Evolutionary conservation across 92 coral and sea anemone genomes (phyloP).

Genomic region (Hydrozoanthus gracilis): DNA sequence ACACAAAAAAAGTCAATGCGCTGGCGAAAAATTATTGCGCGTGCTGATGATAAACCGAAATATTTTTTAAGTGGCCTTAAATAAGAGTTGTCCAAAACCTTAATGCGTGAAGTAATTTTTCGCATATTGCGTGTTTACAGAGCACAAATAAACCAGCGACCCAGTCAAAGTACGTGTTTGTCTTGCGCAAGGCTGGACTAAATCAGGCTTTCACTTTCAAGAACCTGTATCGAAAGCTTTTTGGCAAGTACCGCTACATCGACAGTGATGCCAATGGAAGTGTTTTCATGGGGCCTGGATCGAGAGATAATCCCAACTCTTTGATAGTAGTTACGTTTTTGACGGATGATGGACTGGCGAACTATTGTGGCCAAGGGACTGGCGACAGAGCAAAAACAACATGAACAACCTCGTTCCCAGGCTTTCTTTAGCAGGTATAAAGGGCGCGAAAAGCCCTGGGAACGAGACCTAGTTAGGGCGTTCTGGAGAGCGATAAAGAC

Average conservation of each 20-base stretch:
- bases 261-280: slow-evolving; percentile 17
- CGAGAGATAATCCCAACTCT: neutral
- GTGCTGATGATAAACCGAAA: no score
- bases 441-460: no score
- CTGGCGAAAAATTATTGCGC: no score
- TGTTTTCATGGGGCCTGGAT: slow-evolving; percentile 36
- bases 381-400: neutral
- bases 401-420: no score
- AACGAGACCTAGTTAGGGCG: no score
- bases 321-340: slow-evolving; percentile 1
- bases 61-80: neutral
- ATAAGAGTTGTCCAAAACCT: neutral
- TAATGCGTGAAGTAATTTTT: neutral
- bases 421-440: no score
- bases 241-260: neutral
- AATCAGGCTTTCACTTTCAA: slow-evolving; percentile 5
- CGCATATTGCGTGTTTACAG: neutral
- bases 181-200: neutral
- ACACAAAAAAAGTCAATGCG: no score
- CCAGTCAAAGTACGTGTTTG: slow-evolving; percentile 15
- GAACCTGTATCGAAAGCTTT: neutral
- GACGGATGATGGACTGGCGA: neutral
- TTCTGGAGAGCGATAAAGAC: no score
- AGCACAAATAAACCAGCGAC: neutral
- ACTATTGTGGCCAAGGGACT: neutral